Evolutionary conservation across 2,113 vertebrate species (phyloP).

Genomic region (Sander lucioperca): DNA sequence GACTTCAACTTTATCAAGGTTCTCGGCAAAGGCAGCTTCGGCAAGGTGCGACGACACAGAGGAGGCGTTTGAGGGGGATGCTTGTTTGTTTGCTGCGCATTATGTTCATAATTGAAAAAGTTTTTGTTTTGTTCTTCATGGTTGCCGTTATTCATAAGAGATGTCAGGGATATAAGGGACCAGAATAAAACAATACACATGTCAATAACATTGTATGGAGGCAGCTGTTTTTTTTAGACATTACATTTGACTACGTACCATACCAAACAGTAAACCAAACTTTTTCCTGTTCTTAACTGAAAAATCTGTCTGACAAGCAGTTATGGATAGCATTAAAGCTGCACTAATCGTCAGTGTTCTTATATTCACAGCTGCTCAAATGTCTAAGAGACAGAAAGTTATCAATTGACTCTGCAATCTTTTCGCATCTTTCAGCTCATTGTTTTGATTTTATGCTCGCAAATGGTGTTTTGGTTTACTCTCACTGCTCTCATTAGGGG

Average conservation of each 20-base stretch:
- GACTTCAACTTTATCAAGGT: slow-evolving; percentile 99
- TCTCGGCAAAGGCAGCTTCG: slow-evolving; percentile 98
- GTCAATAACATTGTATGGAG: background rate
- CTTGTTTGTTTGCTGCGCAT: slow-evolving; percentile 39
- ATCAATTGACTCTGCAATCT: background rate
- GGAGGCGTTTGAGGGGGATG: slow-evolving; percentile 21
- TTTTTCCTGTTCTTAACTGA: background rate
- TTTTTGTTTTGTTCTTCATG: background rate
- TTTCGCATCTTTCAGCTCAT: background rate
- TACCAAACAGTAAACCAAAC: background rate
- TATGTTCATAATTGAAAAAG: slow-evolving; percentile 31
- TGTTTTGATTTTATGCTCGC: background rate
- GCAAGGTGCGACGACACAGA: slow-evolving; percentile 87
- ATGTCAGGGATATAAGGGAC: background rate
- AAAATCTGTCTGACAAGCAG: background rate
- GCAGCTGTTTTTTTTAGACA: background rate
- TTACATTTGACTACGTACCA: background rate
- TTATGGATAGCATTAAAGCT: background rate
- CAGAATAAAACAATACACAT: slow-evolving; percentile 5
- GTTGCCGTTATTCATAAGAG: slow-evolving; percentile 6
- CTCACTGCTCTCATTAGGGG: background rate
- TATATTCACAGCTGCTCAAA: background rate
- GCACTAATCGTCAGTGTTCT: background rate
- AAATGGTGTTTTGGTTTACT: too few relatives aligned
- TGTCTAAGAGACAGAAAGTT: background rate